Evolutionary conservation across 2,888 invertebrate species (phyloP), one percentile per base, ranked within the genome.

Genomic region (Stenodera caucasica): DNA sequence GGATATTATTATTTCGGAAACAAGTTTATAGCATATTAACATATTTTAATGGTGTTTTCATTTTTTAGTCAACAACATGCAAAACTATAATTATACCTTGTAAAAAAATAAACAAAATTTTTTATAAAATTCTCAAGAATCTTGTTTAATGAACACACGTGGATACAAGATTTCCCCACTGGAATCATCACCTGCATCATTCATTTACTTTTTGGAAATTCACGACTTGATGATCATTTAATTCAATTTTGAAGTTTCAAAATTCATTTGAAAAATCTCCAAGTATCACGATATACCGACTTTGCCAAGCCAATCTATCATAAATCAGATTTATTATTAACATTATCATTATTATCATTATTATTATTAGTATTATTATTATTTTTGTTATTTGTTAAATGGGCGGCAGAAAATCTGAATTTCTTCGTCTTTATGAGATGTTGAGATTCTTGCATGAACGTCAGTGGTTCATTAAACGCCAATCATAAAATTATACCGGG

Each of bases 1-100:
- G 53, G 53, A 53, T 53, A 35, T 53, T 32, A 35, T 53, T 53
- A 30, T 53, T 53, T 53, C 14, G 53, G 35, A 53, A 53, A 53
- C 53, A 35, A 35, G 53, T 53, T 53, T 53, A 53, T 35, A 23
- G 11, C 30, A 18, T 33, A 53, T 53, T 53, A 33, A 15, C 53
- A 53, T 53, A 53, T 33, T 53, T 53, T 35, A 53, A 53, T 53
- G 53, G 21, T 33, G 35, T 53, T 53, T 53, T 53, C 53, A 21
- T 45, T 45, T 45, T 45, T 23, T 21, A 23, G 18, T 26, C 53
- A 23, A 11, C 53, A 35, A 53, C 53, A 53, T 53, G 53, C 53
- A 23, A 53, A 35, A 53, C 23, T 35, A 53, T 53, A 53, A 53
- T 53, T 53, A 53, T 23, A 32, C 33, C 8, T 18, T 30, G 4